phyloP scores from a whole-genome alignment of 2,888 invertebrate species.

The Drosophila vallismaia region DNA sequence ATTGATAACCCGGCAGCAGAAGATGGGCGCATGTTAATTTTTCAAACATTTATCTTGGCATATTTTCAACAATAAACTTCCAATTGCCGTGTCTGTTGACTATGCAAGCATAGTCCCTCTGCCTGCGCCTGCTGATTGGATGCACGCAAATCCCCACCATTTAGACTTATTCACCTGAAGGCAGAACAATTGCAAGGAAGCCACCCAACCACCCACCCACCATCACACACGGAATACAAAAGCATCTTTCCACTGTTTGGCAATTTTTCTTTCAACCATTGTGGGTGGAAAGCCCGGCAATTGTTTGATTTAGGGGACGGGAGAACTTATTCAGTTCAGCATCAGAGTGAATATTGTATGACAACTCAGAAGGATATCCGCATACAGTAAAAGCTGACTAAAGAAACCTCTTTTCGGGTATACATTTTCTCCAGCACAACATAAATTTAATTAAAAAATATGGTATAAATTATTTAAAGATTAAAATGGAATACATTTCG shows the following conservation, averaged over 20 bases:
- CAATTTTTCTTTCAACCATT: slow-evolving; percentile 3
- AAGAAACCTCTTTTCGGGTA: background rate
- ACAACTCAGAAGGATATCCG: background rate
- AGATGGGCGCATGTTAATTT: slow-evolving; percentile 11
- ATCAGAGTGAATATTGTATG: slow-evolving; percentile 17
- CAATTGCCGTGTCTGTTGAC: slow-evolving; percentile 62
- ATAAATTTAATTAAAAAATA: no score
- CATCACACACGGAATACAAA: background rate
- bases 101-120: slow-evolving; percentile 29
- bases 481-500: no score
- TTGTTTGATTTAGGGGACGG: slow-evolving; percentile 27
- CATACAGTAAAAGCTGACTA: background rate
- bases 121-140: slow-evolving; percentile 51
- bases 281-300: slow-evolving; percentile 4
- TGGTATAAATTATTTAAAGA: no score
- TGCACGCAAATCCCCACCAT: slow-evolving; percentile 18
- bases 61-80: slow-evolving; percentile 64
- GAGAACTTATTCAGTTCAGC: background rate
- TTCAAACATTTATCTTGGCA: slow-evolving; percentile 30
- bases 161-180: slow-evolving; percentile 8
- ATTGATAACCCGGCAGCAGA: slow-evolving; percentile 18
- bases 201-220: background rate
- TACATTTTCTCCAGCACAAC: no score
- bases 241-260: slow-evolving; percentile 7
- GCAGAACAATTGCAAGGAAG: slow-evolving; percentile 10